phyloP scores from a whole-genome alignment of 2,888 invertebrate species.

The Pandemis cinnamomeana region DNA sequence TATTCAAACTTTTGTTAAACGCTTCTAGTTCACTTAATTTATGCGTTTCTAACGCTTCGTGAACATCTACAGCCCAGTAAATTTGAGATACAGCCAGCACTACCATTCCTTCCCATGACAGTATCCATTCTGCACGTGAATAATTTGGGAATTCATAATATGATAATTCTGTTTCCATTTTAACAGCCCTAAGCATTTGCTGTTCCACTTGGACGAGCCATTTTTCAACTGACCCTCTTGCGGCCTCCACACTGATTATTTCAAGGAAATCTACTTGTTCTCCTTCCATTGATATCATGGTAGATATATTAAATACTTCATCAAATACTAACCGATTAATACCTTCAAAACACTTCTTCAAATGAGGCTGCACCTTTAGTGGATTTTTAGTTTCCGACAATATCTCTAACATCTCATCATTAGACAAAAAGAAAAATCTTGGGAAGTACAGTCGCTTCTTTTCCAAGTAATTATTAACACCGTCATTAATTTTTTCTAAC shows the following conservation, averaged over 20 bases:
- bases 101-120: conserved; percentile 92
- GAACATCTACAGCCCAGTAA: conserved; percentile 92
- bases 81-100: conserved; percentile 91
- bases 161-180: conserved; percentile 87
- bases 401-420: conserved; percentile 95
- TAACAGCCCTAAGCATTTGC: conserved; percentile 90
- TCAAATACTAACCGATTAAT: conserved; percentile 91
- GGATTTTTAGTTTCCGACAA: conserved; percentile 95
- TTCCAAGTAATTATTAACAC: conserved; percentile 92
- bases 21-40: conserved; percentile 82
- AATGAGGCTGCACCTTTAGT: conserved; percentile 91
- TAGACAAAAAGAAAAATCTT: conserved; percentile 95
- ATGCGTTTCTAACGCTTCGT: conserved; percentile 86
- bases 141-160: conserved; percentile 86
- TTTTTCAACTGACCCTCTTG: conserved; percentile 93
- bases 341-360: conserved; percentile 95
- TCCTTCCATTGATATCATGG: conserved; percentile 91
- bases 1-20: conserved; percentile 82
- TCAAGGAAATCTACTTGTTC: conserved; percentile 88
- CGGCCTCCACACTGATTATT: conserved; percentile 87
- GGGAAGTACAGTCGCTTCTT: conserved; percentile 93
- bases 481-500: conserved; percentile 92
- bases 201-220: conserved; percentile 94
- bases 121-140: conserved; percentile 88
- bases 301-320: conserved; percentile 87